Evolutionary conservation across 2,888 invertebrate genomes (phyloP).

Genomic region (Thereva nobilitata): DNA sequence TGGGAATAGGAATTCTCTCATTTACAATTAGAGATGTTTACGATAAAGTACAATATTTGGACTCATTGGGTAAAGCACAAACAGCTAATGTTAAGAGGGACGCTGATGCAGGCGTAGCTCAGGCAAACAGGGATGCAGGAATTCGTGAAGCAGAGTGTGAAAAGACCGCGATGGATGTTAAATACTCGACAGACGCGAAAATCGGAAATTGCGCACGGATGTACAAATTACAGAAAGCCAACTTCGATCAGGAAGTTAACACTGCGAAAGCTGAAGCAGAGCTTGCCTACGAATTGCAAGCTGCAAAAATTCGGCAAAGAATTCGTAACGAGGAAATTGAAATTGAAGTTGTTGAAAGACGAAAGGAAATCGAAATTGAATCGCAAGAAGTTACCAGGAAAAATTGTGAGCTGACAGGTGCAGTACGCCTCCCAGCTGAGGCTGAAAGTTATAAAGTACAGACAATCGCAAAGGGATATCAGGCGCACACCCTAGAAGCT

Average conservation of each 20-base stretch:
- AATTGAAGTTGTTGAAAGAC: slow-evolving; percentile 93
- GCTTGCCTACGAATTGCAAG: slow-evolving; percentile 94
- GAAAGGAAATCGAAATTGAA: slow-evolving; percentile 95
- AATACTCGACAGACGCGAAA: slow-evolving; percentile 93
- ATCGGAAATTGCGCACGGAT: slow-evolving; percentile 93
- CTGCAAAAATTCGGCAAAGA: slow-evolving; percentile 91
- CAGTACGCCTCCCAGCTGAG: slow-evolving; percentile 90
- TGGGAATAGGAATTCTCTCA: slow-evolving; percentile 98
- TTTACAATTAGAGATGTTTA: slow-evolving; percentile 99
- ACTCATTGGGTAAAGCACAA: slow-evolving; percentile 89
- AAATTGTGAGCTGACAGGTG: slow-evolving; percentile 86
- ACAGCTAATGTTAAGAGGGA: slow-evolving; percentile 92
- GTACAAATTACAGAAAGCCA: slow-evolving; percentile 93
- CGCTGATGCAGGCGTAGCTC: slow-evolving; percentile 92
- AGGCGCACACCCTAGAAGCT: slow-evolving; percentile 87
- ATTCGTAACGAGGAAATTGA: slow-evolving; percentile 97
- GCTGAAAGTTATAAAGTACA: slow-evolving; percentile 92
- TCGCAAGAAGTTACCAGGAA: slow-evolving; percentile 92
- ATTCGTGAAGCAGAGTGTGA: slow-evolving; percentile 93
- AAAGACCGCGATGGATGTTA: slow-evolving; percentile 93
- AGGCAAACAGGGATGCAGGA: slow-evolving; percentile 74
- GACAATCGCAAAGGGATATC: slow-evolving; percentile 88
- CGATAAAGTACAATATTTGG: slow-evolving; percentile 94
- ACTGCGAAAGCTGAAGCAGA: slow-evolving; percentile 97
- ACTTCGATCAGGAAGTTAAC: slow-evolving; percentile 96